phyloP scores from a whole-genome alignment of 2,888 invertebrate genomes.

The Stratiomys singularior region DNA sequence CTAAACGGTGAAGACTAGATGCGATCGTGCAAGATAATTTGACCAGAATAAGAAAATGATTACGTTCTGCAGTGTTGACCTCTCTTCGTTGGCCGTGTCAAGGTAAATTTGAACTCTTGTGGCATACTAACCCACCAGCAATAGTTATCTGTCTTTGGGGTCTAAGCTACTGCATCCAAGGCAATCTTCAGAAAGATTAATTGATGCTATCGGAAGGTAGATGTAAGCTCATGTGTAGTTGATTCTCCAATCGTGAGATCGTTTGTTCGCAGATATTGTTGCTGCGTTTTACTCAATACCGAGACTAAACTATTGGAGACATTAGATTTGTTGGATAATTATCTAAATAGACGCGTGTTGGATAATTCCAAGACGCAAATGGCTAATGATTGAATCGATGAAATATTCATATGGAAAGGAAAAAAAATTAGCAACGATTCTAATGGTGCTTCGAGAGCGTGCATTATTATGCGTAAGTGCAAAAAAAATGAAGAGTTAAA shows the following conservation, averaged over 20 bases:
- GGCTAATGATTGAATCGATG: background rate
- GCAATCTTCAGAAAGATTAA: background rate
- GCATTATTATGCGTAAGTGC: too few relatives aligned
- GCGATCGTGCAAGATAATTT: background rate
- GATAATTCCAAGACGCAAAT: background rate
- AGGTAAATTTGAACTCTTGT: background rate
- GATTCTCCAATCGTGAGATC: background rate
- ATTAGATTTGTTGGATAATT: conserved; percentile 23
- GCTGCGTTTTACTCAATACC: background rate
- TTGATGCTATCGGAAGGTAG: conserved; percentile 13
- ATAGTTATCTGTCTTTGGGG: background rate
- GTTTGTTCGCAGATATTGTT: conserved; percentile 5
- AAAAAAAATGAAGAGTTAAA: too few relatives aligned
- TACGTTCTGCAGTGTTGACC: background rate
- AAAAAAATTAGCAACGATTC: too few relatives aligned
- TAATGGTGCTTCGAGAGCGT: too few relatives aligned
- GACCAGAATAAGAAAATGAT: background rate
- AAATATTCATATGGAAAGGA: background rate
- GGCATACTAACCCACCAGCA: background rate
- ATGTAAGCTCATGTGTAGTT: background rate
- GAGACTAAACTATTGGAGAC: background rate
- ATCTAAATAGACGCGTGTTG: background rate
- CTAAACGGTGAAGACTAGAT: background rate
- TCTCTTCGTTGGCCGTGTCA: background rate
- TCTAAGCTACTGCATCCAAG: background rate